These are phyloP conservation scores for Andrena camellia DNA, from an alignment of 2,888 invertebrate genomes.

Conservation along the genomic window DNA sequence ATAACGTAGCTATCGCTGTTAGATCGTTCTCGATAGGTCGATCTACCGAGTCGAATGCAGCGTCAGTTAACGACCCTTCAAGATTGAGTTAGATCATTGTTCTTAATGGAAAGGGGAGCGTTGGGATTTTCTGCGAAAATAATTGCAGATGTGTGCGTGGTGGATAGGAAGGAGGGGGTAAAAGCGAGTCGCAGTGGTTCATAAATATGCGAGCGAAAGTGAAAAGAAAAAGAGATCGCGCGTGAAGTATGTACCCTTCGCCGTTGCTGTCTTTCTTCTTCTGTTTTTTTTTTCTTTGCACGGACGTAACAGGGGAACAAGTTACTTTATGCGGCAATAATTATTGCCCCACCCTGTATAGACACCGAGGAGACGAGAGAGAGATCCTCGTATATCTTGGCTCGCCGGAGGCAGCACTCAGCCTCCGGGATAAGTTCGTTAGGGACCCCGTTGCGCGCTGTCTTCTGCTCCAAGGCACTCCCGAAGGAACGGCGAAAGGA, in stretches of 20 bases:
- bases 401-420: constrained; percentile 68
- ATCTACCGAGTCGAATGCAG: no score
- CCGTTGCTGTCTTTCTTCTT: background rate
- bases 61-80: no score
- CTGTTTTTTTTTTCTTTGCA: background rate
- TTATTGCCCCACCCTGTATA: constrained; percentile 54
- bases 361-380: constrained; percentile 30
- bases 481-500: constrained; percentile 77
- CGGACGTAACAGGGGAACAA: background rate
- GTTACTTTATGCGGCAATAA: constrained; percentile 19
- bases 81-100: no score
- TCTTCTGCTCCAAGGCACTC: constrained; percentile 72
- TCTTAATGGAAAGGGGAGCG: background rate
- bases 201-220: constrained; percentile 4
- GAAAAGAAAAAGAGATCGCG: constrained; percentile 1
- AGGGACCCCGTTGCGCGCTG: constrained; percentile 65
- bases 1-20: no score
- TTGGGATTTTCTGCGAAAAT: background rate
- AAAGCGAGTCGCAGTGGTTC: background rate
- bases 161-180: no score
- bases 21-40: no score
- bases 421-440: constrained; percentile 79
- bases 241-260: background rate
- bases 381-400: constrained; percentile 63
- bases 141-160: background rate